Evolutionary conservation across 2,888 invertebrate genomes (phyloP).

Genomic region (Diadegma fenestrale): DNA sequence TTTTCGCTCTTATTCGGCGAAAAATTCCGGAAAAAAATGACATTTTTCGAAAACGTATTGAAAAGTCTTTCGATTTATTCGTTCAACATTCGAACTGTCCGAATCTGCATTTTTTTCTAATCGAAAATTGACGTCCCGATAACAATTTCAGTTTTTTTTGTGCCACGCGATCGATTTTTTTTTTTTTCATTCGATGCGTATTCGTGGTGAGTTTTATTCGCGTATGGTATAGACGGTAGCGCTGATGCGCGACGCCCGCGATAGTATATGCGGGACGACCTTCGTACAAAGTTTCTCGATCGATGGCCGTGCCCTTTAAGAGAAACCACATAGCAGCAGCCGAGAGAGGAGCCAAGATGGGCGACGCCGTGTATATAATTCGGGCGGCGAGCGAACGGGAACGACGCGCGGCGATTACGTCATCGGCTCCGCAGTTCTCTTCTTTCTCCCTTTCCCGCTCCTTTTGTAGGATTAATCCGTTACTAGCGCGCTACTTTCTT

Average conservation of each 20-base stretch:
- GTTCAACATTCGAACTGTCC: not conserved
- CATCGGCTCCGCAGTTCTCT: constrained; percentile 58
- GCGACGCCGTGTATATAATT: constrained; percentile 61
- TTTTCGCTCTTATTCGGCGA: not conserved
- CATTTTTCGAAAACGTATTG: not conserved
- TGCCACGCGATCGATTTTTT: not conserved
- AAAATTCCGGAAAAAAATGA: not conserved
- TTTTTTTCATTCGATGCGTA: not conserved
- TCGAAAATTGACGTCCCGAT: not conserved
- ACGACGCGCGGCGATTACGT: constrained; percentile 64
- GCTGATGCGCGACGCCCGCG: constrained; percentile 46
- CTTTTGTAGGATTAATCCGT: constrained; percentile 42
- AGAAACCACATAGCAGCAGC: constrained; percentile 45
- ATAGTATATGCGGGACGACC: constrained; percentile 52
- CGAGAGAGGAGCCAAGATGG: constrained; percentile 57
- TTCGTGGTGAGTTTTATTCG: not conserved
- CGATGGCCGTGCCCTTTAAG: constrained; percentile 70
- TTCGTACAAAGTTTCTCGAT: constrained; percentile 68
- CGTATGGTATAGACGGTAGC: not conserved
- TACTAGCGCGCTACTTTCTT: constrained; percentile 33
- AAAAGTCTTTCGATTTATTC: no score
- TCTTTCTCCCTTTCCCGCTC: constrained; percentile 19
- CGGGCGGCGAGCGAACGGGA: constrained; percentile 57
- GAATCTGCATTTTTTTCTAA: not conserved
- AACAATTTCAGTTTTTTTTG: not conserved